Percentiles rank a stretch among this genome's conserved stretches.
These are phyloP conservation scores for Hypotaenidia philippensis DNA, from an alignment of 2,797 vertebrate species.

Conservation along the genomic window DNA sequence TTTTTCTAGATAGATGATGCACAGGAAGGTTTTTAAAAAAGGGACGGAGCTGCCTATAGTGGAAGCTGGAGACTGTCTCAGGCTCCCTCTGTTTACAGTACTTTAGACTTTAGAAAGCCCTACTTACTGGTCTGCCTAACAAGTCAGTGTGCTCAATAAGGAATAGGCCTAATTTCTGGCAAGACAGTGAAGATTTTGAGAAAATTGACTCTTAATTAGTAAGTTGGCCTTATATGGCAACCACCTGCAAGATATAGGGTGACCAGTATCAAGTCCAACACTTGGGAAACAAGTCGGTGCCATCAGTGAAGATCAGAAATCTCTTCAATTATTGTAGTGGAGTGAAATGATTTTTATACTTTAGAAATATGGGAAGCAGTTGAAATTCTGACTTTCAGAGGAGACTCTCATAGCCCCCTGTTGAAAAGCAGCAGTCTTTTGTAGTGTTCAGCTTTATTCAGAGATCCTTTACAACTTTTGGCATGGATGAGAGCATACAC, in stretches of 20 bases:
- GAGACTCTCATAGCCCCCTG: not conserved
- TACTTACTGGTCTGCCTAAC: not conserved
- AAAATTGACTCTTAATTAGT: not conserved
- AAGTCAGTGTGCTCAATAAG: not conserved
- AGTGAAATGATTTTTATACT: not conserved
- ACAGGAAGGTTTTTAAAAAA: not conserved
- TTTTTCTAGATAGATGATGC: conserved; percentile 17
- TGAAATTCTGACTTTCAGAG: not conserved
- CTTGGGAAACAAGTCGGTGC: not conserved
- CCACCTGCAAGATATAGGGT: not conserved
- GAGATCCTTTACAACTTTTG: not conserved
- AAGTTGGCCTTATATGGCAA: not conserved
- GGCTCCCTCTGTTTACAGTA: not conserved
- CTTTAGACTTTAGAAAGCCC: not conserved
- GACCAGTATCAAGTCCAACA: not conserved
- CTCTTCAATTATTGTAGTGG: not conserved
- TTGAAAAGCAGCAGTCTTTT: not conserved
- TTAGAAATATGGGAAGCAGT: not conserved
- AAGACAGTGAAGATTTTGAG: not conserved
- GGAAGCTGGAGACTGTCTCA: not conserved
- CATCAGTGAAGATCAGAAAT: not conserved
- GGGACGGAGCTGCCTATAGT: not conserved
- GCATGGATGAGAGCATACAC: not conserved
- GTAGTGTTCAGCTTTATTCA: not conserved
- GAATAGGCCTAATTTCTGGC: not conserved